Conservation (phyloP, 2,113 vertebrate genomes). For the Mesembrinibis cayennensis region DNA sequence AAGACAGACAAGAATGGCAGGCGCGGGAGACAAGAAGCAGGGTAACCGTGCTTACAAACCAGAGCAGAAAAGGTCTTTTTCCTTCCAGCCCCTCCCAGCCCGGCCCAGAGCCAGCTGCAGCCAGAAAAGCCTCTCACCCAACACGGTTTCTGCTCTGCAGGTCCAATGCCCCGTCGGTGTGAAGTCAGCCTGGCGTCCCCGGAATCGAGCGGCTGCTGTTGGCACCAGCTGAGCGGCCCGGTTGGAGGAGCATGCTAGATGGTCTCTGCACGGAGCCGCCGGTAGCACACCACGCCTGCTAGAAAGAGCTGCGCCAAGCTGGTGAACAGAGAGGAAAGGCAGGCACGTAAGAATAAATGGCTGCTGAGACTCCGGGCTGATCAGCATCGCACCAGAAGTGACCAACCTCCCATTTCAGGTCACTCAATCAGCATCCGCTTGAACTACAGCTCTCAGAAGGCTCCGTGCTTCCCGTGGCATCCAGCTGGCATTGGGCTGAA, state of each 20-base stretch:
- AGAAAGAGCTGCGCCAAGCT: background rate
- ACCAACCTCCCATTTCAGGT: slow-evolving; percentile 9
- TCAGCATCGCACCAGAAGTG: background rate
- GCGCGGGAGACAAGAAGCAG: background rate
- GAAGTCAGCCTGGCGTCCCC: slow-evolving; percentile 16
- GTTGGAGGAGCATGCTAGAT: slow-evolving; percentile 27
- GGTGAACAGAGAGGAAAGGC: background rate
- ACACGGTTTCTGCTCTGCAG: background rate
- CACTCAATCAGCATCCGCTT: background rate
- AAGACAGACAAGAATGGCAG: background rate
- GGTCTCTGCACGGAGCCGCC: background rate
- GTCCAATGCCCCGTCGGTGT: background rate
- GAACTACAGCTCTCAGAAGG: background rate
- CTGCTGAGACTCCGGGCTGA: background rate
- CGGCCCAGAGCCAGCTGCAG: background rate
- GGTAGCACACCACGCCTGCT: background rate
- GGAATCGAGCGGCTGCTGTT: background rate
- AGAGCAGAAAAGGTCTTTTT: background rate
- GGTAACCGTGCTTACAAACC: background rate
- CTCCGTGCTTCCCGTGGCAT: background rate
- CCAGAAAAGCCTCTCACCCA: slow-evolving; percentile 37
- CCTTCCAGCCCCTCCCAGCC: background rate
- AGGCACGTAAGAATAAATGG: background rate
- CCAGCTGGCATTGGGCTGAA: background rate
- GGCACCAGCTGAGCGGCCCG: background rate